These are phyloP conservation scores for Plumapathes pennacea DNA, from an alignment of 92 coral and sea anemone species.

Conservation along the genomic window DNA sequence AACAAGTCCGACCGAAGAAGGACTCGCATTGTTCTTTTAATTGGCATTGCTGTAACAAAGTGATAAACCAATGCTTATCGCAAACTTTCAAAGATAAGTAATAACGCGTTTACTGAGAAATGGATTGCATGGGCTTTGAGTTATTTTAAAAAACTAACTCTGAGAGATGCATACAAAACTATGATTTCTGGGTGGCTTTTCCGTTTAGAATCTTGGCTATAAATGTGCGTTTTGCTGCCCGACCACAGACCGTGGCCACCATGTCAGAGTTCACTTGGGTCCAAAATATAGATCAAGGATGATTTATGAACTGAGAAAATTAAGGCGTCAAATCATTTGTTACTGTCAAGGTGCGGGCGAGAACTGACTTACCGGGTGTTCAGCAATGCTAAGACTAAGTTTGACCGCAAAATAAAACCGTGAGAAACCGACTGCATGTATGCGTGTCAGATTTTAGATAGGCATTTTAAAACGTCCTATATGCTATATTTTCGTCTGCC, in stretches of 20 bases:
- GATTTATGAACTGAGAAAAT: slow-evolving; percentile 81
- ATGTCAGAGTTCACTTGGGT: neutral
- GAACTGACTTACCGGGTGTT: neutral
- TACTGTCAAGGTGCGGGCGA: slow-evolving; percentile 45
- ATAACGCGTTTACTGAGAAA: too few species aligned
- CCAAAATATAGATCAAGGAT: slow-evolving; percentile 63
- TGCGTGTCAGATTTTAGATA: too few species aligned
- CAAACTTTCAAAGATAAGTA: too few species aligned
- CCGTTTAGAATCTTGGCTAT: too few species aligned
- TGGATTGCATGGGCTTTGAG: too few species aligned
- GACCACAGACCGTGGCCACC: slow-evolving; percentile 5
- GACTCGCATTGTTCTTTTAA: too few species aligned
- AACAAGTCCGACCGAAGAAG: too few species aligned
- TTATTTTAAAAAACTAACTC: too few species aligned
- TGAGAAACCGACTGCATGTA: neutral
- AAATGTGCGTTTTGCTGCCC: slow-evolving; percentile 13
- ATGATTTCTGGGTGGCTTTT: slow-evolving; percentile 1
- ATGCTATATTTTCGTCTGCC: too few species aligned
- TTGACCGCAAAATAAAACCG: slow-evolving; percentile 8
- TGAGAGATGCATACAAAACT: neutral
- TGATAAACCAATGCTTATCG: too few species aligned
- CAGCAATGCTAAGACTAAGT: neutral
- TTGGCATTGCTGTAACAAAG: too few species aligned
- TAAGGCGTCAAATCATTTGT: slow-evolving; percentile 54
- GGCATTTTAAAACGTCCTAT: too few species aligned